Evolutionary conservation across 2,888 invertebrate species (phyloP), one percentile per base, ranked within the genome.

Genomic region (Nemoura dubitans): DNA sequence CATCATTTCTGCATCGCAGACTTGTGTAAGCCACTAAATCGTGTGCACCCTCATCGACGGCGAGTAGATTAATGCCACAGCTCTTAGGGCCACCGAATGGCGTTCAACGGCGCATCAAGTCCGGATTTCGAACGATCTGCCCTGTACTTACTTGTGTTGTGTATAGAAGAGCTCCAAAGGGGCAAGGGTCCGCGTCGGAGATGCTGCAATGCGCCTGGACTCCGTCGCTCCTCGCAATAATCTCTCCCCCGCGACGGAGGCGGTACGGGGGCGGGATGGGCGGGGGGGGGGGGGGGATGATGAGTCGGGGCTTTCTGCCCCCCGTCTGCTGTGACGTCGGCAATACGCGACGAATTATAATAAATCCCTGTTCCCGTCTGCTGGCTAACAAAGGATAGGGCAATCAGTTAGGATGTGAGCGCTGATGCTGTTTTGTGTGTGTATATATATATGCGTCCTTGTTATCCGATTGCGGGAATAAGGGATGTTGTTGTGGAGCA

Each of bases 381-480:
- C 59, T 59, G 59, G 59, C 14, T 59, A 59, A 59, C 59, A 59
- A 59, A 59, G 59, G 59, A 59, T 59, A 36, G 36, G 59, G 59
- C 59, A 21, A 59, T 59, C 59, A 59, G 14, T 21, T 7, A 21
- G 16, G 59, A 59, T 59, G 59, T 59, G 59, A 10, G 14, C 21
- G 16, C 1, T 21, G 59, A 16, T 59, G 16, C 16, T 59, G 59
- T 59, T 59, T 59, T 59, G 16, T 59, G 21, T 59, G 14, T n/a
- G n/a, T n/a, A n/a, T n/a, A n/a, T n/a, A n/a, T n/a, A n/a, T n/a
- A n/a, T n/a, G n/a, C n/a, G n/a, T 59, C 16, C 16, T 59, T 14
- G 36, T 59, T 59, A 59, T 59, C 59, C 59, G 59, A 21, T 59
- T 59, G 59, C 59, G 14, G 14, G 59, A 59, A 59, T 59, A 59